A percentile compares a stretch with the other conserved stretches of the same genome.
phyloP scores from a whole-genome alignment of 2,797 vertebrate species.

The Choloepus didactylus region DNA sequence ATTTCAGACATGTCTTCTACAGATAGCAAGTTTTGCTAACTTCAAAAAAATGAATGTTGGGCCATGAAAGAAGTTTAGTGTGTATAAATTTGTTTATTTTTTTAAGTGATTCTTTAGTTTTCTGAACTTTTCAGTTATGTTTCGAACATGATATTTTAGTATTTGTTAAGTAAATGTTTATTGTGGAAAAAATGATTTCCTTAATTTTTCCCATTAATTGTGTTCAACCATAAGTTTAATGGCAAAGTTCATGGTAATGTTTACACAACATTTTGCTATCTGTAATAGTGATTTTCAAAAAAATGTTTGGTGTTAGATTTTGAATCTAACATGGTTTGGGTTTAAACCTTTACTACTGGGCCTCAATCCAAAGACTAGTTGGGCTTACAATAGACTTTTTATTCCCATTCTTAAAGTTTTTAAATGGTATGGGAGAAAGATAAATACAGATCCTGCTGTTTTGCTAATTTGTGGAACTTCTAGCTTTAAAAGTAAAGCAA shows the following conservation, averaged over 20 bases:
- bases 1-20: neutral
- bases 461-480: conserved; percentile 12
- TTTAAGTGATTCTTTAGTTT: conserved; percentile 19
- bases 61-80: neutral
- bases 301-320: conserved; percentile 23
- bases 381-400: conserved; percentile 41
- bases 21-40: neutral
- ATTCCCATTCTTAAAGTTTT: conserved; percentile 41
- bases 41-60: conserved; percentile 41
- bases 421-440: neutral
- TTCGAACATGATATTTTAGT: conserved; percentile 51
- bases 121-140: conserved; percentile 8
- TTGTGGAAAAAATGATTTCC: neutral
- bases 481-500: conserved; percentile 52
- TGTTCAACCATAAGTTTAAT: conserved; percentile 12
- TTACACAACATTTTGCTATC: neutral
- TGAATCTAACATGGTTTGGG: neutral
- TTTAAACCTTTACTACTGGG: conserved; percentile 11
- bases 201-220: conserved; percentile 38
- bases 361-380: neutral
- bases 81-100: conserved; percentile 28
- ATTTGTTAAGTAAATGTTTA: neutral
- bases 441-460: conserved; percentile 19
- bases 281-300: neutral
- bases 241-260: neutral